Conservation (phyloP, 1,140 invertebrate genomes). For the Magallana angulata region DNA sequence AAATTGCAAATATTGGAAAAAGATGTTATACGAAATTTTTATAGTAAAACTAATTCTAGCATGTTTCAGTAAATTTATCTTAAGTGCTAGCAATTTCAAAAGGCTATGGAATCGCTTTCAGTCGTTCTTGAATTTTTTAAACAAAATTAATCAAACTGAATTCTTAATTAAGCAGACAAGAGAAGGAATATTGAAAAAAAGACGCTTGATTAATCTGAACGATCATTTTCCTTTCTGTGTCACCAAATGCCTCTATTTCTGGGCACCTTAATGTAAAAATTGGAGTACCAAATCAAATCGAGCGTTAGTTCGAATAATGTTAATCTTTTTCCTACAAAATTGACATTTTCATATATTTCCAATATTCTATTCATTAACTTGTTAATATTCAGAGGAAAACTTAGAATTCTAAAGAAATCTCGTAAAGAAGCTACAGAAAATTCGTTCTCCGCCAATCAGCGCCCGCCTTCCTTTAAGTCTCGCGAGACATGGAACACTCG, state of each 20-base stretch:
- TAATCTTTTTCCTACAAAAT: slow-evolving; percentile 19
- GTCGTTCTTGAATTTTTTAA: slow-evolving; percentile 26
- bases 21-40: too few species aligned
- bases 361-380: slow-evolving; percentile 44
- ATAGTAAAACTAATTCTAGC: too few species aligned
- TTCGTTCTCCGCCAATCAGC: slow-evolving; percentile 4
- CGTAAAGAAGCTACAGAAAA: slow-evolving; percentile 19
- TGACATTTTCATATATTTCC: slow-evolving; percentile 46
- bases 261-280: slow-evolving; percentile 21
- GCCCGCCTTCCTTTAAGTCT: slow-evolving; percentile 25
- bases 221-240: slow-evolving; percentile 31
- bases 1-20: too few species aligned
- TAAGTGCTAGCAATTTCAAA: not conserved
- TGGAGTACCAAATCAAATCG: slow-evolving; percentile 41
- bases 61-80: not conserved
- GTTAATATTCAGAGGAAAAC: slow-evolving; percentile 38
- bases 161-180: slow-evolving; percentile 31
- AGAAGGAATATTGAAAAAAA: slow-evolving; percentile 3
- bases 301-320: slow-evolving; percentile 18
- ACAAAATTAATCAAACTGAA: slow-evolving; percentile 47
- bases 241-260: slow-evolving; percentile 1
- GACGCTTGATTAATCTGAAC: slow-evolving; percentile 33
- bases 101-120: not conserved
- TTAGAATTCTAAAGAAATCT: slow-evolving; percentile 29
- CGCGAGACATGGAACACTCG: slow-evolving; percentile 28